These are phyloP conservation scores for Pogoniulus pusillus DNA, from an alignment of 2,797 vertebrate species.

Conservation along the genomic window DNA sequence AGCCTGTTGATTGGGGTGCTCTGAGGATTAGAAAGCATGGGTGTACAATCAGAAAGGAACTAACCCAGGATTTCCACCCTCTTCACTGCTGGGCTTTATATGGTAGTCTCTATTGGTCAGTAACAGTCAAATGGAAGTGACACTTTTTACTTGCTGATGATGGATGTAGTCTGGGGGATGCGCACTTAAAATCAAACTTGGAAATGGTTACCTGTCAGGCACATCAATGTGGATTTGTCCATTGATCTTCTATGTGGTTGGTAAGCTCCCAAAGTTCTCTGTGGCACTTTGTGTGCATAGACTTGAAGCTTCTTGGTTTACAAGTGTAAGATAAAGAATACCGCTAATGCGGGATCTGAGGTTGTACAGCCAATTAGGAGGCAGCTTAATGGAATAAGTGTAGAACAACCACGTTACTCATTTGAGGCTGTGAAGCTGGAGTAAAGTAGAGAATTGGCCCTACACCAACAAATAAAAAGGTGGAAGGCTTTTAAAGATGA, in stretches of 20 bases:
- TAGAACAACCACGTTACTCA: neutral
- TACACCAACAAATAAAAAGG: neutral
- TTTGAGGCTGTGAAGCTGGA: neutral
- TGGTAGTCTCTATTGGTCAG: neutral
- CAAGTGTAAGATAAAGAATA: neutral
- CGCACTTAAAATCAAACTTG: neutral
- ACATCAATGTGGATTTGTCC: neutral
- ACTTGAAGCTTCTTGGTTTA: neutral
- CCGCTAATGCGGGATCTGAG: neutral
- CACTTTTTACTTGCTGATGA: neutral
- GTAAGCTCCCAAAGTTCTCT: neutral
- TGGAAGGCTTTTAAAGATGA: neutral
- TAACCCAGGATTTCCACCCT: neutral
- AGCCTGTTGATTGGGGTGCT: neutral
- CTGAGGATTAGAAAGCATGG: neutral
- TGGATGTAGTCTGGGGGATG: neutral
- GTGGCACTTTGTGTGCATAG: neutral
- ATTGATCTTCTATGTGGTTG: neutral
- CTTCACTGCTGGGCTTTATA: neutral
- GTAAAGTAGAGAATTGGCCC: neutral
- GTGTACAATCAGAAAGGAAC: fast-evolving
- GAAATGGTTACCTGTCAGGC: neutral
- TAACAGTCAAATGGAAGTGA: neutral
- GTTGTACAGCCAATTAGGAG: neutral
- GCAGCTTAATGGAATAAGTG: neutral